Evolutionary conservation across 2,797 vertebrate species (phyloP).

Genomic region (Echeneis naucrates): DNA sequence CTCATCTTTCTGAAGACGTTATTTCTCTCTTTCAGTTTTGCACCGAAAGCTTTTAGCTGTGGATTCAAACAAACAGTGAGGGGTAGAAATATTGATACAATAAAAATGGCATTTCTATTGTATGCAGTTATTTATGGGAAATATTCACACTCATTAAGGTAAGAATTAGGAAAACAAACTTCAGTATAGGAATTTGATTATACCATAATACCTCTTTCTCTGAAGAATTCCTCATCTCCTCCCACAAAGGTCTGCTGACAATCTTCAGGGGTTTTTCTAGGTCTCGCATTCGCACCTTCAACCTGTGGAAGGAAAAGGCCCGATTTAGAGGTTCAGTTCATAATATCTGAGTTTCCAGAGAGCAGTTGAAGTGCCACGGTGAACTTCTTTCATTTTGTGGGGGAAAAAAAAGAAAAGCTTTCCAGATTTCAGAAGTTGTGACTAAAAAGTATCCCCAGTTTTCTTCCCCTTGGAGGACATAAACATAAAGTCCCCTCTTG

Average conservation of each 20-base stretch:
- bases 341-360: background rate
- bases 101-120: no score
- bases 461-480: no score
- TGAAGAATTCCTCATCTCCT: constrained; percentile 71
- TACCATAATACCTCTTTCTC: constrained; percentile 76
- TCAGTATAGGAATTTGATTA: background rate
- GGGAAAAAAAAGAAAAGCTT: no score
- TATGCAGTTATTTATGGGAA: no score
- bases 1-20: constrained; percentile 79
- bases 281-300: constrained; percentile 76
- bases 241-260: constrained; percentile 77
- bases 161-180: background rate
- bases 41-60: constrained; percentile 78
- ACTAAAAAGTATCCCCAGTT: no score
- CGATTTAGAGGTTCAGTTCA: background rate
- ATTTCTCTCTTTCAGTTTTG: constrained; percentile 80
- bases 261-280: constrained; percentile 76
- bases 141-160: background rate
- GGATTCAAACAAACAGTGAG: constrained; percentile 31
- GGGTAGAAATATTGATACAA: background rate
- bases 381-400: no score
- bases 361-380: no score
- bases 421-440: no score
- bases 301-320: constrained; percentile 58
- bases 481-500: no score